These are phyloP conservation scores for Girardia tigrina DNA, from an alignment of 2,888 invertebrate species.

Conservation along the genomic window DNA sequence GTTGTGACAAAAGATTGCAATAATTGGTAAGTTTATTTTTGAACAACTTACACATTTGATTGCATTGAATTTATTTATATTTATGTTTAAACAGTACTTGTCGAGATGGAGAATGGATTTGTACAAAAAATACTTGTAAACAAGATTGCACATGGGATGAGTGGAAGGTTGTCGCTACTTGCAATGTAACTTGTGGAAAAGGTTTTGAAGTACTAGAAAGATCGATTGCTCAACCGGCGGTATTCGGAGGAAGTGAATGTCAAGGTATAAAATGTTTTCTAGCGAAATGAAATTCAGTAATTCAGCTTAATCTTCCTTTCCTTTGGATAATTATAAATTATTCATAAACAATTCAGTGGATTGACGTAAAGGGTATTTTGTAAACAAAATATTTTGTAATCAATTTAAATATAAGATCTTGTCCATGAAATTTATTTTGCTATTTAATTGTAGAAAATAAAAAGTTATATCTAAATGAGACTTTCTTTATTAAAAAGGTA, in stretches of 20 bases:
- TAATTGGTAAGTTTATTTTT: constrained; percentile 20
- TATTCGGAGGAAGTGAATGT: constrained; percentile 29
- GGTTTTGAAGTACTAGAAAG: constrained; percentile 25
- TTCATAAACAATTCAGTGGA: no score
- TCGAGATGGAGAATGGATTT: constrained; percentile 28
- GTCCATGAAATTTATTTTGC: no score
- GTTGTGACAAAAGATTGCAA: constrained; percentile 32
- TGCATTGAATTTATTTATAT: background rate
- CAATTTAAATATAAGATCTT: no score
- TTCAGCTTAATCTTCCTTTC: no score
- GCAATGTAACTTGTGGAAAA: constrained; percentile 32
- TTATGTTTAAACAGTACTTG: constrained; percentile 25
- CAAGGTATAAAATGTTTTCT: no score
- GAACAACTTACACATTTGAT: background rate
- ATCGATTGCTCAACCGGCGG: background rate
- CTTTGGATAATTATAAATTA: no score
- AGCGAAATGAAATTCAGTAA: no score
- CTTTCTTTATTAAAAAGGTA: no score
- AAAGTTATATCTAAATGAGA: no score
- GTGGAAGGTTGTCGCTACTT: constrained; percentile 25
- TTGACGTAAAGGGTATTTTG: no score
- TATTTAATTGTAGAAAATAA: no score
- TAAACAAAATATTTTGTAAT: no score
- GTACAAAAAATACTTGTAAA: constrained; percentile 29
- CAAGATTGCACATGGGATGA: constrained; percentile 31